Evolutionary conservation across 2,113 vertebrate genomes (phyloP), one percentile per base, ranked within the genome.

Genomic region (Lichenostomus cassidix): DNA sequence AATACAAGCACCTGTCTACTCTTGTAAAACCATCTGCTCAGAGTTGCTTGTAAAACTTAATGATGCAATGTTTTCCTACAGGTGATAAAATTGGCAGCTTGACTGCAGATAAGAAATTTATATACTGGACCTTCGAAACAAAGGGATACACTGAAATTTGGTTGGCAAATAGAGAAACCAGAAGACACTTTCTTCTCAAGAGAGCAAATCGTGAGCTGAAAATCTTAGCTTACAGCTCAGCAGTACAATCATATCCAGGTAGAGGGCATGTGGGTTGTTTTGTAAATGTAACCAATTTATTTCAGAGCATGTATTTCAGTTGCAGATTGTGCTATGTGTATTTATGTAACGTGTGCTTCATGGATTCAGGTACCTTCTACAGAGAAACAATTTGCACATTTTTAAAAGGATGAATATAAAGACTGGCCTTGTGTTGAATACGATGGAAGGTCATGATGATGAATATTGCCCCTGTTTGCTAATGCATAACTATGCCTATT

Each of bases 191-290:
- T 24, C 94, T 94, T 50, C 88, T 92, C 20, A 83, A 90, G 50
- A 88, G 41, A 60, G 55, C 18, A 52, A 53, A 15, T 9, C 31
- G 69, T 18, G 29, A 15, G 0, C 68, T 95, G 64, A 85, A 70
- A 50, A 83, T 98, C 41, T 53, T 95, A 85, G 97, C 97, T 16
- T 98, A 97, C 89, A 98, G 78, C 47, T 84, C 95, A 46, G 80
- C 59, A 5, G 49, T 55, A 2, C 98, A 98, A 65, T 35, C 88
- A 42, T 97, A 98, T 62, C 98, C 98, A 98, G 98, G 98, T 98
- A 97, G 60, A 41, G 56, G 12, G n/a, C 12, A 35, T 87, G 12
- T 89, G 23, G 3, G 7, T 71, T 75, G 8, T 50, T 89, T 44
- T 71, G 9, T 42, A 49, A 71, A 84, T 29, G 14, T 60, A 76